Percentiles rank a stretch among this genome's conserved stretches.
phyloP scores from a whole-genome alignment of 2,113 vertebrate species.

The Sceloporus tristichus region DNA sequence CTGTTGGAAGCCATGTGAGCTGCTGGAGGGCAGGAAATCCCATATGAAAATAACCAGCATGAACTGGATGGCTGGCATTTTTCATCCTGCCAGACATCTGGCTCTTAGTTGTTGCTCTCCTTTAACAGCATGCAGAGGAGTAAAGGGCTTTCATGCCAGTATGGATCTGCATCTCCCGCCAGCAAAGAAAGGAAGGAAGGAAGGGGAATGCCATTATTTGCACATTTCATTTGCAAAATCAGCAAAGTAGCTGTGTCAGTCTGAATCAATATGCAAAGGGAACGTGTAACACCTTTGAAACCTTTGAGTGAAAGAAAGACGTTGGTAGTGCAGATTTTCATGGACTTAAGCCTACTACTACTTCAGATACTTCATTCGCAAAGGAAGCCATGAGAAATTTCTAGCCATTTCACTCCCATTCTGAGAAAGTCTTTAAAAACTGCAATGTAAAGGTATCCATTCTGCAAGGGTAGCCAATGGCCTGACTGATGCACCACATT shows the following conservation, averaged over 20 bases:
- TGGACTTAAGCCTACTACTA: too few species aligned
- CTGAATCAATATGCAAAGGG: too few species aligned
- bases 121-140: background rate
- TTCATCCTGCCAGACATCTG: conserved; percentile 10
- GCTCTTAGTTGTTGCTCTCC: background rate
- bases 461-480: too few species aligned
- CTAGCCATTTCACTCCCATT: too few species aligned
- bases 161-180: background rate
- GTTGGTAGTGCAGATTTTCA: too few species aligned
- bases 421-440: too few species aligned
- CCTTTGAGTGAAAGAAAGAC: too few species aligned
- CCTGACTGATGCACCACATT: too few species aligned
- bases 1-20: background rate
- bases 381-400: background rate
- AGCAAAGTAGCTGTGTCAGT: background rate
- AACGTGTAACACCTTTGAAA: too few species aligned
- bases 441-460: too few species aligned
- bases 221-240: background rate
- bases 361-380: background rate
- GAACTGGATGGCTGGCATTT: background rate
- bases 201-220: background rate
- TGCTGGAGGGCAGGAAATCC: background rate
- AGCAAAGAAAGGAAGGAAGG: background rate
- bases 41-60: fast-evolving
- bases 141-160: background rate